A percentile compares a stretch with the other conserved stretches of the same genome.
Evolutionary conservation across 2,797 vertebrate species (phyloP).

Genomic region (Bradypodion pumilum): DNA sequence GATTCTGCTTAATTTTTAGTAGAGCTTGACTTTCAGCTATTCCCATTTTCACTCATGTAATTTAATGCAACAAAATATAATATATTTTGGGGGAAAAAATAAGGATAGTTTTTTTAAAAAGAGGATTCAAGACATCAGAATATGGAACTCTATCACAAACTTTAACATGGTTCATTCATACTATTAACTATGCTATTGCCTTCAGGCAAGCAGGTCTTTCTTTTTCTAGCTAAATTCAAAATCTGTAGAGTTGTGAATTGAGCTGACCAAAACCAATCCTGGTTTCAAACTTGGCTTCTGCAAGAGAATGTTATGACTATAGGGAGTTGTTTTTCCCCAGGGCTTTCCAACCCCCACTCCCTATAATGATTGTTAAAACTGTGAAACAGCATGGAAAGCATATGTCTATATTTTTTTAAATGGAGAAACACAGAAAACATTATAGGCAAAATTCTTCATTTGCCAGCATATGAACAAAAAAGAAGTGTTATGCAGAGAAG

Average conservation of each 20-base stretch:
- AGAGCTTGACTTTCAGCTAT: not conserved
- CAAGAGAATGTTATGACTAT: not conserved
- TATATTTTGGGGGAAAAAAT: too few relatives aligned
- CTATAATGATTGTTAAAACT: not conserved
- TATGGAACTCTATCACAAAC: not conserved
- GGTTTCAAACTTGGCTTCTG: slow-evolving; percentile 1
- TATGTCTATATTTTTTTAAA: slow-evolving; percentile 4
- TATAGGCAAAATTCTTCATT: not conserved
- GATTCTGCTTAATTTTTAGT: too few relatives aligned
- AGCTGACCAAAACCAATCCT: not conserved
- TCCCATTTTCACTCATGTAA: not conserved
- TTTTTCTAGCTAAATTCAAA: slow-evolving; percentile 6
- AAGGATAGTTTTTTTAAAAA: too few relatives aligned
- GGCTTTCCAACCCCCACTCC: not conserved
- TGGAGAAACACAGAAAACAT: not conserved
- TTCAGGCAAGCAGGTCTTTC: not conserved
- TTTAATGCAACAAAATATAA: too few relatives aligned
- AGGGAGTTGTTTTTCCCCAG: not conserved
- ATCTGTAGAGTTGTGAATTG: not conserved
- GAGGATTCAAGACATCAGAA: too few relatives aligned
- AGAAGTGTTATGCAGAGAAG: not conserved
- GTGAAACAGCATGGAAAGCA: slow-evolving; percentile 6
- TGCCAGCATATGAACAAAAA: not conserved
- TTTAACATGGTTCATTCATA: not conserved
- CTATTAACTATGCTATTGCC: not conserved